A percentile compares a stretch with the other conserved stretches of the same genome.
Evolutionary conservation across 2,888 invertebrate species (phyloP).

Genomic region (Patella pellucida): DNA sequence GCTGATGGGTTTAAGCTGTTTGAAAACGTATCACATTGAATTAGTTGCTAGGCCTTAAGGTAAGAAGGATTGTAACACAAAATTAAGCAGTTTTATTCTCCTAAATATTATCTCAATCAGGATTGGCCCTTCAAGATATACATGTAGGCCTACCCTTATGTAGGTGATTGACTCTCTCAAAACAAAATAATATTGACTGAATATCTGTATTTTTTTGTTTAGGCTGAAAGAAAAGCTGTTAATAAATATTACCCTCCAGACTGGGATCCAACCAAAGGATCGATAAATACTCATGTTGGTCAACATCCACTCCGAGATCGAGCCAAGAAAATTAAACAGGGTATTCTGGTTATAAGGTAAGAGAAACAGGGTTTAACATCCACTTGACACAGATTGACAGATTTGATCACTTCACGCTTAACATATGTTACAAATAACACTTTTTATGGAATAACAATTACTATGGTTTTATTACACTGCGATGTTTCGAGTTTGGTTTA

Average conservation of each 20-base stretch:
- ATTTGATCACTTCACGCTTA: too few species aligned
- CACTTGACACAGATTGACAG: too few species aligned
- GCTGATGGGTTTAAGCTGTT: too few species aligned
- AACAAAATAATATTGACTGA: too few species aligned
- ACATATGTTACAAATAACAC: not conserved
- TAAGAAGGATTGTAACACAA: too few species aligned
- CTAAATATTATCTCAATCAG: too few species aligned
- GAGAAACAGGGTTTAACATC: not conserved
- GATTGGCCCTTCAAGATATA: too few species aligned
- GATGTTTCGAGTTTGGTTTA: not conserved
- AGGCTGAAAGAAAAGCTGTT: conserved; percentile 97
- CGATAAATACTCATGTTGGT: conserved; percentile 91
- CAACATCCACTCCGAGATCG: conserved; percentile 96
- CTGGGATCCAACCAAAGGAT: conserved; percentile 95
- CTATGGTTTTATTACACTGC: not conserved
- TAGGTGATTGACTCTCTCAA: too few species aligned
- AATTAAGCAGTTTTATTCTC: too few species aligned
- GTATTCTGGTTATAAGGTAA: conserved; percentile 91
- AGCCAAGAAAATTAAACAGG: conserved; percentile 90
- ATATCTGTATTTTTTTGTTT: conserved; percentile 23
- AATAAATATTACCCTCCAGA: conserved; percentile 99
- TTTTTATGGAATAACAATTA: not conserved
- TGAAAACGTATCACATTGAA: too few species aligned
- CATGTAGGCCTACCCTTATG: too few species aligned
- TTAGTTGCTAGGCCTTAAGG: too few species aligned